Conservation (phyloP, 2,888 invertebrate genomes). For the Abrostola triplasia region DNA sequence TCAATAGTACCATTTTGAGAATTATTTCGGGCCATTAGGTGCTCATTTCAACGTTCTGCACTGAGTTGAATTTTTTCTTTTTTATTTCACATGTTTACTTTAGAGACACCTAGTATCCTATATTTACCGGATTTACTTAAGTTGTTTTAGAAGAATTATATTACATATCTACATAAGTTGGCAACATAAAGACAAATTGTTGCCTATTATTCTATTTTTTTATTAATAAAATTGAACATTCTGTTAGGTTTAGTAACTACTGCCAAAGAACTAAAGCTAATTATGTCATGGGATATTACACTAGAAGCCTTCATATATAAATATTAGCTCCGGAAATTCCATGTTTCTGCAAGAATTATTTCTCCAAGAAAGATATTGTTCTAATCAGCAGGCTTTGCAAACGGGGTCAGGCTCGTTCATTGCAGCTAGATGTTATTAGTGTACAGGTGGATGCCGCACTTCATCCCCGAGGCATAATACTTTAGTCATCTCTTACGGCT, state of each 20-base stretch:
- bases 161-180: too few relatives aligned
- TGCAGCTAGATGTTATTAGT: slow-evolving; percentile 21
- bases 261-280: too few relatives aligned
- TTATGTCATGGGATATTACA: too few relatives aligned
- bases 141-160: too few relatives aligned
- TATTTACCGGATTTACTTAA: neutral
- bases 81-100: slow-evolving; percentile 6
- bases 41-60: slow-evolving; percentile 25
- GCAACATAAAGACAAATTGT: too few relatives aligned
- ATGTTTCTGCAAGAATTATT: slow-evolving; percentile 4
- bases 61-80: slow-evolving; percentile 12
- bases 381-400: slow-evolving; percentile 17
- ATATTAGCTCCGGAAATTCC: too few relatives aligned
- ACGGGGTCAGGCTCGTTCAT: slow-evolving; percentile 5
- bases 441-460: slow-evolving; percentile 6
- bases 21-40: slow-evolving; percentile 28
- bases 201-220: too few relatives aligned
- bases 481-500: slow-evolving; percentile 17
- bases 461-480: slow-evolving; percentile 12
- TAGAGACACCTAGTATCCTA: neutral
- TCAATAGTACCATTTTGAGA: slow-evolving; percentile 17
- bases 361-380: slow-evolving; percentile 10
- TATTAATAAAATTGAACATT: too few relatives aligned
- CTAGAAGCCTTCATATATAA: too few relatives aligned
- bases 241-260: too few relatives aligned